Evolutionary conservation across 2,888 invertebrate genomes (phyloP).

Genomic region (Plebejus argus): DNA sequence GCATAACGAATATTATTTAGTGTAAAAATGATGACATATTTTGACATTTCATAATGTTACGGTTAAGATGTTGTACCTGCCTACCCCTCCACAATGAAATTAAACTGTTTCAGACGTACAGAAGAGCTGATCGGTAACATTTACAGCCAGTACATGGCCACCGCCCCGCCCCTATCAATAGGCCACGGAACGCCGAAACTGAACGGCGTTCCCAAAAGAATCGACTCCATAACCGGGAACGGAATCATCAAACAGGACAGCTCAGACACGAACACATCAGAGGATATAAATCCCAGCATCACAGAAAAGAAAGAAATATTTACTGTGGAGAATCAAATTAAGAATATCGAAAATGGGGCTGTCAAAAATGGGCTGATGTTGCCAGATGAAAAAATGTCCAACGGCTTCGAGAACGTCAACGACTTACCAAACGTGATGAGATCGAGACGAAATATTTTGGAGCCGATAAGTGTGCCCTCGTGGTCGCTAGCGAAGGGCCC

Average conservation of each 20-base stretch:
- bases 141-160: constrained; percentile 76
- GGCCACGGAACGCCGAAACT: constrained; percentile 59
- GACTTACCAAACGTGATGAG: constrained; percentile 63
- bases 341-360: constrained; percentile 53
- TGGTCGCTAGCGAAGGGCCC: constrained; percentile 76
- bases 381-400: constrained; percentile 46
- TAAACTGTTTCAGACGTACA: constrained; percentile 69
- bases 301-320: constrained; percentile 58
- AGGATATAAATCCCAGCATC: constrained; percentile 66
- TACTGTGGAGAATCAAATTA: constrained; percentile 65
- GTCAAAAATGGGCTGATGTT: constrained; percentile 46
- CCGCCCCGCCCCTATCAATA: constrained; percentile 64
- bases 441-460: constrained; percentile 66
- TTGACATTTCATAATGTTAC: too few species aligned
- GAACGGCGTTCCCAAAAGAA: constrained; percentile 55
- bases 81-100: too few species aligned
- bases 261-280: constrained; percentile 69
- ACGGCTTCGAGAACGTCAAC: constrained; percentile 42
- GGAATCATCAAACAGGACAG: constrained; percentile 61
- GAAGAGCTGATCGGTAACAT: constrained; percentile 82
- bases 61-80: too few species aligned
- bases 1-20: too few species aligned
- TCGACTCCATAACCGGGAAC: constrained; percentile 55
- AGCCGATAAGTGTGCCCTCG: constrained; percentile 65
- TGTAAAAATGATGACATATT: too few species aligned